A percentile compares a stretch with the other conserved stretches of the same genome.
These are phyloP conservation scores for Phainopepla nitens DNA, from an alignment of 2,113 vertebrate species.

Conservation along the genomic window DNA sequence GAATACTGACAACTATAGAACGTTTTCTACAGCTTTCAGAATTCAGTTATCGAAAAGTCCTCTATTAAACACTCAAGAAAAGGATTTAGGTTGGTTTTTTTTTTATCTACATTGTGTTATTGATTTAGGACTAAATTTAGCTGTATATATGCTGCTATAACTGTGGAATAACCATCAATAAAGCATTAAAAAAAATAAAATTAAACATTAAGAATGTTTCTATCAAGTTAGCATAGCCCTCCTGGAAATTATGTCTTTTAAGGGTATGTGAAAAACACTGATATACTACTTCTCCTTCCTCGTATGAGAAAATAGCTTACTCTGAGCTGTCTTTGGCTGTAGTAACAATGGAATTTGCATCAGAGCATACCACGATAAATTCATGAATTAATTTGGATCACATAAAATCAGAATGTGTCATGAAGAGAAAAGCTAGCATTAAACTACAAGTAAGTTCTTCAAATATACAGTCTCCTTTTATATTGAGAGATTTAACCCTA, in stretches of 20 bases:
- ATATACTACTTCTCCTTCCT: not conserved
- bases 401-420: not conserved
- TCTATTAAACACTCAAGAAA: not conserved
- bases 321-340: not conserved
- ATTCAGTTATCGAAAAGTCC: not conserved
- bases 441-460: not conserved
- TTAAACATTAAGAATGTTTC: not conserved
- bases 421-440: not conserved
- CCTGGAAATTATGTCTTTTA: not conserved
- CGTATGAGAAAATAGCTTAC: not conserved
- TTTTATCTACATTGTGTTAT: not conserved
- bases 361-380: not conserved
- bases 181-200: not conserved
- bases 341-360: not conserved
- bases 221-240: not conserved
- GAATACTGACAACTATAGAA: not conserved
- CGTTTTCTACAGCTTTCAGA: not conserved
- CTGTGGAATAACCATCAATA: not conserved
- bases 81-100: fast-evolving
- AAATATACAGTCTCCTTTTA: not conserved
- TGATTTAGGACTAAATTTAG: not conserved
- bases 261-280: not conserved
- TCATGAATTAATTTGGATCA: not conserved
- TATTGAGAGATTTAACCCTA: not conserved
- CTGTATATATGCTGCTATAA: not conserved